A percentile compares a stretch with the other conserved stretches of the same genome.
Evolutionary conservation across 2,888 invertebrate species (phyloP).

Genomic region (Drosophila affinis): DNA sequence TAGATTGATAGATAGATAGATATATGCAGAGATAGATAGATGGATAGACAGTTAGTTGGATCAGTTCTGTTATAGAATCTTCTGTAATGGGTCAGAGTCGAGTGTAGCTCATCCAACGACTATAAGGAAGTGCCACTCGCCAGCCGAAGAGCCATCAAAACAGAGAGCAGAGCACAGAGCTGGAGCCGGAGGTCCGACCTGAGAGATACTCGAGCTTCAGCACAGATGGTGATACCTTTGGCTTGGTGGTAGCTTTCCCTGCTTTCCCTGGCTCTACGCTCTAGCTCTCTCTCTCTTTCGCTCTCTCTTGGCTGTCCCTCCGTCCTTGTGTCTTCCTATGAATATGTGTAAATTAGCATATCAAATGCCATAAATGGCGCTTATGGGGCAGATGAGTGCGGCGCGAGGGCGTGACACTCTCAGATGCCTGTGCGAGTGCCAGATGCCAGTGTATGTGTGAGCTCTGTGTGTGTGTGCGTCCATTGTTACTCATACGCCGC

Average conservation of each 20-base stretch:
- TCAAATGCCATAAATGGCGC: conserved; percentile 69
- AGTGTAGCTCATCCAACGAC: conserved; percentile 8
- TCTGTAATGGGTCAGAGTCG: conserved; percentile 5
- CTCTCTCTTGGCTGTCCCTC: background rate
- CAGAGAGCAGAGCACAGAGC: conserved; percentile 51
- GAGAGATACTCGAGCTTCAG: conserved; percentile 38
- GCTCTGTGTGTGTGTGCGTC: conserved; percentile 30
- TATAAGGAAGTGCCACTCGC: conserved; percentile 11
- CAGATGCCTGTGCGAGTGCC: background rate
- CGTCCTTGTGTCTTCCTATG: conserved; percentile 35
- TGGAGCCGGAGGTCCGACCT: conserved; percentile 12
- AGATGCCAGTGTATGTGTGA: conserved; percentile 17
- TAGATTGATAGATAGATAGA: no score
- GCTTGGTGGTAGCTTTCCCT: conserved; percentile 58
- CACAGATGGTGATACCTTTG: conserved; percentile 34
- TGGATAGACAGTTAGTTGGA: background rate
- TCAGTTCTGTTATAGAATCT: background rate
- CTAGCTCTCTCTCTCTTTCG: conserved; percentile 21
- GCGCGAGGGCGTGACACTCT: conserved; percentile 33
- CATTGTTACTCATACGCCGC: conserved; percentile 76
- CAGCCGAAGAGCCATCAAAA: conserved; percentile 49
- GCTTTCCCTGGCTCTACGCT: conserved; percentile 5
- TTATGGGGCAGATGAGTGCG: conserved; percentile 15
- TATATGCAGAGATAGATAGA: no score
- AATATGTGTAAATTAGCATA: conserved; percentile 79